A percentile compares a stretch with the other conserved stretches of the same genome.
These are phyloP conservation scores for Chouioia cunea DNA, from an alignment of 2,888 invertebrate species.

Conservation along the genomic window DNA sequence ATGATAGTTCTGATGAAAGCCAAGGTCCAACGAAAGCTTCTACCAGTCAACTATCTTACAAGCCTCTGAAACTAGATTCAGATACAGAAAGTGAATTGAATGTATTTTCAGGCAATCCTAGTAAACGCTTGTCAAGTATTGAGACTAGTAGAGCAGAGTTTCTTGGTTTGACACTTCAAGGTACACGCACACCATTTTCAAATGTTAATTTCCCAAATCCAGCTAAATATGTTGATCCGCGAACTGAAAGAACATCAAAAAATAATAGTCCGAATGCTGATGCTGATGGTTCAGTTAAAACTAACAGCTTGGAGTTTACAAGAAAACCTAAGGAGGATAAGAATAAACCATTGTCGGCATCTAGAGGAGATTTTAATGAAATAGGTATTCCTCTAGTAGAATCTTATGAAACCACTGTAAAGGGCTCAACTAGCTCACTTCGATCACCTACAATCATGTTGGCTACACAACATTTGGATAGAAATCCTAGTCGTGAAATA, in stretches of 20 bases:
- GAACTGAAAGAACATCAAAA: conserved; percentile 38
- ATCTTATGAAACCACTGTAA: conserved; percentile 35
- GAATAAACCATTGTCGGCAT: conserved; percentile 27
- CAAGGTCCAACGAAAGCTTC: conserved; percentile 46
- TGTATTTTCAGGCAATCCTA: conserved; percentile 53
- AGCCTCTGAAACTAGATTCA: conserved; percentile 62
- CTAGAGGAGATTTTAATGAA: conserved; percentile 64
- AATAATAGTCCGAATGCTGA: conserved; percentile 37
- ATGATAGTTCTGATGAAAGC: conserved; percentile 57
- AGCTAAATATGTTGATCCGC: conserved; percentile 58
- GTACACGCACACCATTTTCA: conserved; percentile 9
- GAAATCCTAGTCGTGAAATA: conserved; percentile 26
- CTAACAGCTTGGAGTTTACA: conserved; percentile 55
- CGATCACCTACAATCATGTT: conserved; percentile 41
- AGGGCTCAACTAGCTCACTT: conserved; percentile 35
- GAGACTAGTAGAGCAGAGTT: conserved; percentile 28
- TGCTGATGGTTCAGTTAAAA: conserved; percentile 53
- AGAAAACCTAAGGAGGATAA: conserved; percentile 40
- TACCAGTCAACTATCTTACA: conserved; percentile 58
- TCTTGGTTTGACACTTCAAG: background rate
- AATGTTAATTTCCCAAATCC: conserved; percentile 59
- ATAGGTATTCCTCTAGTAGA: conserved; percentile 62
- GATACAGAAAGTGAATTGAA: conserved; percentile 63
- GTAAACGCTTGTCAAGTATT: conserved; percentile 54
- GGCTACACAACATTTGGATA: conserved; percentile 34